phyloP scores from a whole-genome alignment of 2,888 invertebrate species.

The Pristionchus arcanus region DNA sequence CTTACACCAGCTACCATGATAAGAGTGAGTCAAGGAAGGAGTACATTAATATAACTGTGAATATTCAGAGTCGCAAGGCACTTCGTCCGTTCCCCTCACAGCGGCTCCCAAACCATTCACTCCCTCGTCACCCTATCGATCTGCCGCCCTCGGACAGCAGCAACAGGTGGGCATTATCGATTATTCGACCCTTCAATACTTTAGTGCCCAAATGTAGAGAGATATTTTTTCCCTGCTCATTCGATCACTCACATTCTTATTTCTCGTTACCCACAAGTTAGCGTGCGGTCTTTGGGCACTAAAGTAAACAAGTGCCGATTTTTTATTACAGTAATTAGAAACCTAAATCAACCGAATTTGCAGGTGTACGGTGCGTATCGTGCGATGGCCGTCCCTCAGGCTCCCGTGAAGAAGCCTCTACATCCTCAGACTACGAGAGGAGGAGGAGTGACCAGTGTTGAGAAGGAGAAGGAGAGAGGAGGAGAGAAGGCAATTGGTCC shows the following conservation, averaged over 20 bases:
- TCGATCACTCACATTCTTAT: too few species aligned
- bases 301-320: too few species aligned
- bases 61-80: neutral
- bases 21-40: slow-evolving; percentile 36
- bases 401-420: neutral
- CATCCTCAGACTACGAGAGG: neutral
- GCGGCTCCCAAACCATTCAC: slow-evolving; percentile 39
- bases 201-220: too few species aligned
- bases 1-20: slow-evolving; percentile 28
- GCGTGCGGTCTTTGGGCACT: too few species aligned
- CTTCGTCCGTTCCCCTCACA: neutral
- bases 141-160: slow-evolving; percentile 16
- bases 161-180: neutral
- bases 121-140: slow-evolving; percentile 25
- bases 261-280: too few species aligned
- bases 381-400: neutral
- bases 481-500: neutral
- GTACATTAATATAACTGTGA: neutral
- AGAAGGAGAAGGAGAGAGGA: slow-evolving; percentile 35
- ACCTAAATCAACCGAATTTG: neutral
- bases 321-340: too few species aligned
- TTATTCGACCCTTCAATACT: too few species aligned
- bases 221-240: too few species aligned
- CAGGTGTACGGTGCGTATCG: slow-evolving; percentile 30
- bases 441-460: neutral